These are phyloP conservation scores for Theristus sp. DNA, from an alignment of 2,888 invertebrate genomes.

Conservation along the genomic window DNA sequence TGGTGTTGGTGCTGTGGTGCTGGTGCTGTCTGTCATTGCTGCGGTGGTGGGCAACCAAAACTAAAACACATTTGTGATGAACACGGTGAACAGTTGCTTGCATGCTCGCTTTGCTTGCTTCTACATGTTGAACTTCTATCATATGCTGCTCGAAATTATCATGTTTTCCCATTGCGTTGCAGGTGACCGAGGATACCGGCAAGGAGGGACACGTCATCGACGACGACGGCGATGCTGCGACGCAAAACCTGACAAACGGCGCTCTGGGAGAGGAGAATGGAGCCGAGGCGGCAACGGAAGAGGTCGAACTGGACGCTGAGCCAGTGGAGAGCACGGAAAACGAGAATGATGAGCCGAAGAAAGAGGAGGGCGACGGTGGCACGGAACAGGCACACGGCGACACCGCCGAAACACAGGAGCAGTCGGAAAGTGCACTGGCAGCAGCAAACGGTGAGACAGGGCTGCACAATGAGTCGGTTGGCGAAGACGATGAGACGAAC, in stretches of 20 bases:
- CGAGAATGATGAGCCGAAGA: background rate
- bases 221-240: too few relatives aligned
- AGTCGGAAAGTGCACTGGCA: background rate
- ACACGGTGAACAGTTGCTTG: too few relatives aligned
- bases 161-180: too few relatives aligned
- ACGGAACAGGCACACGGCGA: background rate
- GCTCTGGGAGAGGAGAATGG: conserved; percentile 11
- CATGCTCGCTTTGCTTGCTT: too few relatives aligned
- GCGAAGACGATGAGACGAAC: conserved; percentile 11
- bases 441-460: background rate
- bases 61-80: too few relatives aligned
- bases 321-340: background rate
- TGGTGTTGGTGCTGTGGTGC: too few relatives aligned
- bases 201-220: too few relatives aligned
- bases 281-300: conserved; percentile 16
- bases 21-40: too few relatives aligned
- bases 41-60: too few relatives aligned
- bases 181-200: too few relatives aligned
- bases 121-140: too few relatives aligned
- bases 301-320: conserved; percentile 12
- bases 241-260: background rate
- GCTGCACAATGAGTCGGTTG: conserved; percentile 13
- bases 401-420: background rate
- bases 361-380: background rate
- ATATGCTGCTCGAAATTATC: too few relatives aligned